phyloP scores from a whole-genome alignment of 2,888 invertebrate genomes.

The Caenorhabditis sinica region DNA sequence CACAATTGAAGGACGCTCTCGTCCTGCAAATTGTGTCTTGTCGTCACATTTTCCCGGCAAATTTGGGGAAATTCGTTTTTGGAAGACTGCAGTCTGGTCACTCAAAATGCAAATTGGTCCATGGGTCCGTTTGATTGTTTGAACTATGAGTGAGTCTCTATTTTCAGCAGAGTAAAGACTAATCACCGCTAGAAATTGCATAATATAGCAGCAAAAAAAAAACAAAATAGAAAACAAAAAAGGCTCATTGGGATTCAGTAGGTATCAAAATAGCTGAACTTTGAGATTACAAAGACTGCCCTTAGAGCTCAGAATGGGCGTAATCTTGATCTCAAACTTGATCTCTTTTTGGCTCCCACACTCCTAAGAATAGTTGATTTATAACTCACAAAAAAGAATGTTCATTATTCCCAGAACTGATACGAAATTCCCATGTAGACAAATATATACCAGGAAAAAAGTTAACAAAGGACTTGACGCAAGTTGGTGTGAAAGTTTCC shows the following conservation, averaged over 20 bases:
- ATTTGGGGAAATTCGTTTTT: constrained; percentile 2
- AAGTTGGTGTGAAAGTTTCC: constrained; percentile 38
- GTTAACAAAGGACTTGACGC: constrained; percentile 25
- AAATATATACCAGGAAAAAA: constrained; percentile 30
- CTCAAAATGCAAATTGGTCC: constrained; percentile 48
- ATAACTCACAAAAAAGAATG: neutral
- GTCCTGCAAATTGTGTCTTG: constrained; percentile 35
- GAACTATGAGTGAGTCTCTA: neutral
- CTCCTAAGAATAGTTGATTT: neutral
- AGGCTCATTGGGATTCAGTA: no score
- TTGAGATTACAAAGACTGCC: neutral
- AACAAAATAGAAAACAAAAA: neutral
- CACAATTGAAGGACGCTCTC: constrained; percentile 31
- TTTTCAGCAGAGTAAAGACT: constrained; percentile 4
- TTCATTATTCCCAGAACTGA: constrained; percentile 20
- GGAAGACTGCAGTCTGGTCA: constrained; percentile 36
- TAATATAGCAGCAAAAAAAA: neutral
- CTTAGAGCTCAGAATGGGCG: neutral
- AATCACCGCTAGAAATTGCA: neutral
- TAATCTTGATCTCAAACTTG: neutral
- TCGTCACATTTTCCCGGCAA: constrained; percentile 14
- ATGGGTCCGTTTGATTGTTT: constrained; percentile 3
- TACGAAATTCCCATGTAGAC: constrained; percentile 14
- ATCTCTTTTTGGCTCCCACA: neutral
- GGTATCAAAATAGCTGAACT: no score